Base-by-base conservation (phyloP, 2,797 vertebrate genomes). In the Loris lydekkerianus region DNA sequence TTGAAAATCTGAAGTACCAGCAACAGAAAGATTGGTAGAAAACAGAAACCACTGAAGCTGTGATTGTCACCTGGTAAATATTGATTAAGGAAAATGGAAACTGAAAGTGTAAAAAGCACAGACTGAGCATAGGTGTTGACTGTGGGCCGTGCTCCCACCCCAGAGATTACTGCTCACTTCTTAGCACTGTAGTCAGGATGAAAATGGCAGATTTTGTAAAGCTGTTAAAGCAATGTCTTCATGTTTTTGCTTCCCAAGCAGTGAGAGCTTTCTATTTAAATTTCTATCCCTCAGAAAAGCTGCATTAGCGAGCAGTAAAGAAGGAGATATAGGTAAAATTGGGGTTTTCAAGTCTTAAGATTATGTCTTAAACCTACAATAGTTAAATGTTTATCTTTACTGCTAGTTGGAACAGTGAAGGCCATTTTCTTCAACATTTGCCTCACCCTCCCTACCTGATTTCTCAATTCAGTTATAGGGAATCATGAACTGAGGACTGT, bases 71-170 rank as follows among this genome's bases (percentile, higher is more conserved):
- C 90, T 95, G 91, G 93, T 96, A 27, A 96, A 61, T 70, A 72
- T 46, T 95, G 96, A 97, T 95, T 95, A 97, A 96, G 91, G 27
- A 25, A 97, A 67, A 95, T 61, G 96, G 82, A 98, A 97, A 97
- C 23, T 92, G 61, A 89, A 98, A 97, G 72, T 94, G 83, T 27
- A 92, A 97, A 97, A 97, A 96, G 82, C 65, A 78, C 78, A 27
- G 60, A 34, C 93, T 81, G 56, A 88, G 72, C 97, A 53, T 89
- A 97, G 93, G 58, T 91, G 67, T 87, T 97, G 93, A 77, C 81
- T 97, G 93, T 81, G 93, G 93, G 94, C 77, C 31, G 0, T 75
- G 65, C 65, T 96, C 87, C 40, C 67, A 91, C 78, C 56, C n/a
- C 40, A 72, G 95, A 97, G 69, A 97, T 84, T 76, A 75, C 58